Percentiles rank a stretch among this genome's conserved stretches.
These are phyloP conservation scores for Bolinopsis microptera DNA, from an alignment of 37 sponge, comb jelly and placozoan genomes.

Conservation along the genomic window DNA sequence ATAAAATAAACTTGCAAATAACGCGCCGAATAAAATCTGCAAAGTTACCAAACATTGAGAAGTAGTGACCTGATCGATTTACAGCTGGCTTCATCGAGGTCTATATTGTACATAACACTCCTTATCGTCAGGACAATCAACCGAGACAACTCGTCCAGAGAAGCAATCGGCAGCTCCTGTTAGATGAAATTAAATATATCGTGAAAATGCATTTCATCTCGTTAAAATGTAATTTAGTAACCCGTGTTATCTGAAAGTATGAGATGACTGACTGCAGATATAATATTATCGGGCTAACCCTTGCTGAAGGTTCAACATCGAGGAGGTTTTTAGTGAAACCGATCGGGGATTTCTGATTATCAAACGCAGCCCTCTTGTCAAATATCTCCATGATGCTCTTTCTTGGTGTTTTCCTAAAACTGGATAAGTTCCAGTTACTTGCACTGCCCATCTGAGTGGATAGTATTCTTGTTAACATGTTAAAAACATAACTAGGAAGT, in stretches of 20 bases:
- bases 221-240: no score
- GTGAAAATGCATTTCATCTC: no score
- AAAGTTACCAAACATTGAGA: background rate
- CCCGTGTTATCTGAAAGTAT: no score
- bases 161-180: background rate
- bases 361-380: background rate
- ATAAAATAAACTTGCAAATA: no score
- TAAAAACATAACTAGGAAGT: no score
- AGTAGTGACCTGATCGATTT: slow-evolving; percentile 60
- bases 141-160: slow-evolving; percentile 43
- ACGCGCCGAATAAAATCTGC: no score
- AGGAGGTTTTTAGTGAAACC: background rate
- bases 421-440: background rate
- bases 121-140: slow-evolving; percentile 4
- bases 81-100: slow-evolving; percentile 34
- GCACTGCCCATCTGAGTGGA: background rate
- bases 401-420: background rate
- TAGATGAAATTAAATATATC: no score
- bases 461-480: no score
- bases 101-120: slow-evolving; percentile 17
- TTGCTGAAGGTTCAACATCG: background rate
- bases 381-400: slow-evolving; percentile 66
- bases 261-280: no score
- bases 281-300: no score
- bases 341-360: background rate